Evolutionary conservation across 64 coral and sea anemone species (phyloP), one percentile per base, ranked within the genome.

Genomic region (Actinia equina): DNA sequence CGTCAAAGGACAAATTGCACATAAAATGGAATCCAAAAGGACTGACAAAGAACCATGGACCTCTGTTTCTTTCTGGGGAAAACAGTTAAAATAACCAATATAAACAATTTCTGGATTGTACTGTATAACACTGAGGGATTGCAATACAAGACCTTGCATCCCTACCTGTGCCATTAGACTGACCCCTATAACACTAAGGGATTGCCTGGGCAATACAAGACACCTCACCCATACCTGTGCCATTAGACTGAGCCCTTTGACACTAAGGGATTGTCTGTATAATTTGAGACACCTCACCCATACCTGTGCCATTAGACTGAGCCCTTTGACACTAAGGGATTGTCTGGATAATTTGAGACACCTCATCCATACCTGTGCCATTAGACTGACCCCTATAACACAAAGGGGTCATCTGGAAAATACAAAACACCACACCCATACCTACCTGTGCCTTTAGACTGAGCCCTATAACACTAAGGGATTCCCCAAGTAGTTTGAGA

Each of bases 21-120:
- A 96, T 57, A 96, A 83, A 18, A 89, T 89, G 9, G 91, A 88
- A 69, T 96, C 94, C 44, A 96, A 18, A 41, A 96, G 59, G 52
- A 96, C 94, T 14, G 94, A 96, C 51, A 96, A 90, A 17, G 89
- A 89, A 17, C 94, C 94, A 61, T 96, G 94, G 30, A 96, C 94
- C 76, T 96, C 94, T 54, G 87, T 86, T 55, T 86, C 89, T n/a
- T 88, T 65, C 94, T 95, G 65, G 17, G 44, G 13, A 20, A n/a
- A 5, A 56, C 13, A 56, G 1, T 7, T 15, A 56, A 13, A 10
- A 56, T 6, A 10, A 56, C 9, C 54, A 56, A 56, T 13, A 7
- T 56, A 56, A 56, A 15, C 54, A 56, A 56, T 56, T 15, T 11
- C 54, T 56, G 54, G 9, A 56, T 56, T 6, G 13, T 56, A 56